phyloP scores from a whole-genome alignment of 2,797 vertebrate genomes.

The Galaxias olidus region DNA sequence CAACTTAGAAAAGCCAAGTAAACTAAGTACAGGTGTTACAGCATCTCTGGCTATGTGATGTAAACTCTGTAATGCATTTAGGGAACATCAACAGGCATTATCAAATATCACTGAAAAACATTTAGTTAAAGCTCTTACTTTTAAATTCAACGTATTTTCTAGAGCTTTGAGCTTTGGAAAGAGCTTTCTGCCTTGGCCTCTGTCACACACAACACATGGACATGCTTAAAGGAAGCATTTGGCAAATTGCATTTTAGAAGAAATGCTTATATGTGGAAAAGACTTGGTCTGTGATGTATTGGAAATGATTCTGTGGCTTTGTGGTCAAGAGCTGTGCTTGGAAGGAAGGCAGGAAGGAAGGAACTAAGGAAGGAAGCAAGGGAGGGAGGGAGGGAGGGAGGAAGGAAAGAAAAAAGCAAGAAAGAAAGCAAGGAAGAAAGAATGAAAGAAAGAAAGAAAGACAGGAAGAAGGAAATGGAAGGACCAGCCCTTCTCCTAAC shows the following conservation, averaged over 20 bases:
- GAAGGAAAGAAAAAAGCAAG: too few species aligned
- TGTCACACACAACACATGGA: constrained; percentile 69
- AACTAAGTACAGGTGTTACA: too few species aligned
- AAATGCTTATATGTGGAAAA: constrained; percentile 74
- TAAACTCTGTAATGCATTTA: too few species aligned
- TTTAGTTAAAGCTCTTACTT: constrained; percentile 37
- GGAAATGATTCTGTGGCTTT: constrained; percentile 63
- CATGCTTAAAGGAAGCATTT: constrained; percentile 76
- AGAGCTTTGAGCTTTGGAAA: constrained; percentile 43
- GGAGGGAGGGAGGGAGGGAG: neutral
- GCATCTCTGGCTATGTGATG: too few species aligned
- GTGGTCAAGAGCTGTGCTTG: constrained; percentile 55
- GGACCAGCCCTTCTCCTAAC: neutral
- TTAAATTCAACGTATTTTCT: constrained; percentile 19
- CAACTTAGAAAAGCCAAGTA: too few species aligned
- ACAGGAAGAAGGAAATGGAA: too few species aligned
- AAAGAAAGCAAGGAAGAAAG: too few species aligned
- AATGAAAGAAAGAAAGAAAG: too few species aligned
- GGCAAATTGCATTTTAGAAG: constrained; percentile 69
- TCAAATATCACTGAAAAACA: constrained; percentile 56
- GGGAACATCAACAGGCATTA: too few species aligned
- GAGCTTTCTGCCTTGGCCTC: constrained; percentile 32
- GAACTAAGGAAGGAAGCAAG: neutral
- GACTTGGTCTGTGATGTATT: constrained; percentile 60
- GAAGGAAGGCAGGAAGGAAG: constrained; percentile 51